Evolutionary conservation across 1,140 invertebrate species (phyloP).

Genomic region (Hydropsyche tenuis): DNA sequence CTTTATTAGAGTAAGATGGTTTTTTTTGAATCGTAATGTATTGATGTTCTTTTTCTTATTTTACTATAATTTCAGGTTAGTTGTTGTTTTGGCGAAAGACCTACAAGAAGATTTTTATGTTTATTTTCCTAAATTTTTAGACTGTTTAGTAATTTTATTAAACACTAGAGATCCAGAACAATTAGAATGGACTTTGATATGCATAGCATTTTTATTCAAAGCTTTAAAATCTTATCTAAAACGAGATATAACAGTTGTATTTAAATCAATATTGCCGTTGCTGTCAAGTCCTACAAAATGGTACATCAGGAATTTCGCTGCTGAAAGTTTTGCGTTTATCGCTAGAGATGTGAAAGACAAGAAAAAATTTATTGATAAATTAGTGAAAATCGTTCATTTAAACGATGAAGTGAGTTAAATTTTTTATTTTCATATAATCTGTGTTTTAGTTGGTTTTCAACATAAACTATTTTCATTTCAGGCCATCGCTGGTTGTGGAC

Average conservation of each 20-base stretch:
- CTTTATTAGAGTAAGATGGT: conserved; percentile 80
- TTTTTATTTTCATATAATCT: conserved; percentile 12
- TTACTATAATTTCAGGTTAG: conserved; percentile 66
- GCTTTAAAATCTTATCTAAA: conserved; percentile 82
- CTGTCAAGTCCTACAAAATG: conserved; percentile 73
- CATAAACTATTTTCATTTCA: conserved; percentile 60
- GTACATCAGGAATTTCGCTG: conserved; percentile 92
- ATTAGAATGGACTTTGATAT: conserved; percentile 82
- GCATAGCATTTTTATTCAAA: conserved; percentile 89
- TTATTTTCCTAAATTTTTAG: conserved; percentile 76
- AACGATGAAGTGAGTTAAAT: conserved; percentile 69
- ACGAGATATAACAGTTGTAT: conserved; percentile 77
- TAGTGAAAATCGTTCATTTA: conserved; percentile 72
- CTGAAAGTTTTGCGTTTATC: conserved; percentile 92
- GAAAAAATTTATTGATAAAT: conserved; percentile 72
- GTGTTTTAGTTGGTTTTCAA: no score
- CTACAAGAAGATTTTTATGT: conserved; percentile 85
- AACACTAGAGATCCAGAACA: conserved; percentile 80
- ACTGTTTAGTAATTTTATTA: conserved; percentile 74
- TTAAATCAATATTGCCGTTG: conserved; percentile 77
- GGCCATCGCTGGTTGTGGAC: conserved; percentile 76
- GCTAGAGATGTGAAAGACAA: conserved; percentile 86
- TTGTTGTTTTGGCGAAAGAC: conserved; percentile 85
- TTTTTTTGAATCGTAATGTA: neutral
- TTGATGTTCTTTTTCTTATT: conserved; percentile 34